These are phyloP conservation scores for Piprites chloris DNA, from an alignment of 2,113 vertebrate genomes.

Conservation along the genomic window DNA sequence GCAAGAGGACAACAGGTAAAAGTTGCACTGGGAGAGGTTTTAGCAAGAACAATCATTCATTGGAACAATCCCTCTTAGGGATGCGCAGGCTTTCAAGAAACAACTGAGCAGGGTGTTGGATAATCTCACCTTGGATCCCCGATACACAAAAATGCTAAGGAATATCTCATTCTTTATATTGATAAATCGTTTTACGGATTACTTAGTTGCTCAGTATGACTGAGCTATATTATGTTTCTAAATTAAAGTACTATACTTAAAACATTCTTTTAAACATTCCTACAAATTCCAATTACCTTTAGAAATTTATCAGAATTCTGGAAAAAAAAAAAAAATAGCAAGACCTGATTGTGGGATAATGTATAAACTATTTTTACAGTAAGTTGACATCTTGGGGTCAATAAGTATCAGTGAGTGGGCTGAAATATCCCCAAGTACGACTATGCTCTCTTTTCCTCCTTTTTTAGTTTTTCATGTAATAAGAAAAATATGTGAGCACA, in stretches of 20 bases:
- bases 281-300: not conserved
- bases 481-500: not conserved
- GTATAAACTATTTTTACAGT: not conserved
- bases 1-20: not conserved
- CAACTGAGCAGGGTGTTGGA: accelerated
- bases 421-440: not conserved
- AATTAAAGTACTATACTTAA: not conserved
- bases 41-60: not conserved
- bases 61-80: not conserved
- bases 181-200: not conserved
- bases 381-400: not conserved
- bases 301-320: not conserved
- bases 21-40: not conserved
- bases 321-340: not conserved
- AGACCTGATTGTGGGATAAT: not conserved
- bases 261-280: not conserved
- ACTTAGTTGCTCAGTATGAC: not conserved
- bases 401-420: not conserved
- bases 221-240: not conserved
- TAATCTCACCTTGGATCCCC: not conserved
- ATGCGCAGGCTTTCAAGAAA: not conserved
- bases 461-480: not conserved
- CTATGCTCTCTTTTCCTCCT: not conserved
- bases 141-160: not conserved
- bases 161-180: not conserved